phyloP scores from a whole-genome alignment of 2,888 invertebrate genomes.

The Mimas tiliae region DNA sequence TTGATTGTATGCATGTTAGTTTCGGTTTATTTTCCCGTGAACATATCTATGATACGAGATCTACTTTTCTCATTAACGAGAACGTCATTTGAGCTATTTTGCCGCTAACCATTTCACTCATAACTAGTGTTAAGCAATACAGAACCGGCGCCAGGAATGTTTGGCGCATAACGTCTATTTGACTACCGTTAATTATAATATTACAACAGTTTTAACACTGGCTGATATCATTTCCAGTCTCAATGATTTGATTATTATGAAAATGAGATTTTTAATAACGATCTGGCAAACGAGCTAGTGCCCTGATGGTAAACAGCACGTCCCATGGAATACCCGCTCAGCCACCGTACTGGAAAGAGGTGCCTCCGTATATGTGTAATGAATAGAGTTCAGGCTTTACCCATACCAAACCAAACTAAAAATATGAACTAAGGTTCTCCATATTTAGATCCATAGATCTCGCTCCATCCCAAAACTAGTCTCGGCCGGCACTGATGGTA shows the following conservation, averaged over 20 bases:
- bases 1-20: background rate
- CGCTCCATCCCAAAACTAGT: too few species aligned
- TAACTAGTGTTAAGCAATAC: background rate
- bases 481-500: too few species aligned
- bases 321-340: too few species aligned
- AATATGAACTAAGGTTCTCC: too few species aligned
- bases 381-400: too few species aligned
- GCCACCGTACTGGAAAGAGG: too few species aligned
- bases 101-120: background rate
- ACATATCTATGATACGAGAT: background rate
- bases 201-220: background rate
- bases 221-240: background rate
- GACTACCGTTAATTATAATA: background rate
- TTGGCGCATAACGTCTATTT: background rate
- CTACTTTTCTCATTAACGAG: background rate
- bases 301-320: too few species aligned
- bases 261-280: background rate
- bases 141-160: slow-evolving; percentile 1
- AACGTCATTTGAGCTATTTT: background rate
- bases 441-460: too few species aligned
- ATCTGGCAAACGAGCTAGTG: too few species aligned
- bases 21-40: background rate
- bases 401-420: too few species aligned
- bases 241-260: background rate
- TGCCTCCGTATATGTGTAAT: too few species aligned